A percentile compares a stretch with the other conserved stretches of the same genome.
These are phyloP conservation scores for Ifrita kowaldi DNA, from an alignment of 2,113 vertebrate genomes.

Conservation along the genomic window DNA sequence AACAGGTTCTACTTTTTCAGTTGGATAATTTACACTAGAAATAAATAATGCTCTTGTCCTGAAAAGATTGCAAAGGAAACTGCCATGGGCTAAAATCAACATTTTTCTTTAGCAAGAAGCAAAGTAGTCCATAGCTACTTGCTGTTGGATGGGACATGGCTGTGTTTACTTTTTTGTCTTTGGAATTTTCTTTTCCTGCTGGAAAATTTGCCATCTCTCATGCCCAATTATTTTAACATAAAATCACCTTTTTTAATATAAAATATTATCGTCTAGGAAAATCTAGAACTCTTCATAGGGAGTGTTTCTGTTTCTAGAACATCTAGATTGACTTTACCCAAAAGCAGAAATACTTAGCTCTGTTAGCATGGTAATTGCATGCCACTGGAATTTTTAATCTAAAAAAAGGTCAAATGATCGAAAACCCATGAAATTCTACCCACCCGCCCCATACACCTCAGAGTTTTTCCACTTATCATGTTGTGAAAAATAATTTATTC, in stretches of 20 bases:
- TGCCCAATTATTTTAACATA: background rate
- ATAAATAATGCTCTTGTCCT: background rate
- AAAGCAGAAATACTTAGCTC: background rate
- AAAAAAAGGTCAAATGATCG: background rate
- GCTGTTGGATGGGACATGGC: background rate
- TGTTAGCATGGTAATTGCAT: background rate
- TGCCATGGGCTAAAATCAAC: background rate
- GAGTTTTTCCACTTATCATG: background rate
- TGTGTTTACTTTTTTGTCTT: background rate
- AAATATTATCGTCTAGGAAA: background rate
- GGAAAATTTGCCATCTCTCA: background rate
- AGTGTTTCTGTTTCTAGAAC: background rate
- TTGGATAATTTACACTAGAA: background rate
- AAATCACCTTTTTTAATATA: background rate
- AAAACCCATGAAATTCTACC: background rate
- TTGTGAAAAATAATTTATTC: background rate
- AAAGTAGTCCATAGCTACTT: background rate
- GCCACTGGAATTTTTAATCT: background rate
- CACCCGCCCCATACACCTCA: fast-evolving
- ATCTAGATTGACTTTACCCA: background rate
- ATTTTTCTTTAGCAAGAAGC: background rate
- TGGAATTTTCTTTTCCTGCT: background rate
- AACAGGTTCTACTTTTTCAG: background rate
- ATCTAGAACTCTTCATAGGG: background rate
- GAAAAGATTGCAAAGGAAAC: background rate